Conservation (phyloP, 2,888 invertebrate genomes). For the Serrognathus titanus region DNA sequence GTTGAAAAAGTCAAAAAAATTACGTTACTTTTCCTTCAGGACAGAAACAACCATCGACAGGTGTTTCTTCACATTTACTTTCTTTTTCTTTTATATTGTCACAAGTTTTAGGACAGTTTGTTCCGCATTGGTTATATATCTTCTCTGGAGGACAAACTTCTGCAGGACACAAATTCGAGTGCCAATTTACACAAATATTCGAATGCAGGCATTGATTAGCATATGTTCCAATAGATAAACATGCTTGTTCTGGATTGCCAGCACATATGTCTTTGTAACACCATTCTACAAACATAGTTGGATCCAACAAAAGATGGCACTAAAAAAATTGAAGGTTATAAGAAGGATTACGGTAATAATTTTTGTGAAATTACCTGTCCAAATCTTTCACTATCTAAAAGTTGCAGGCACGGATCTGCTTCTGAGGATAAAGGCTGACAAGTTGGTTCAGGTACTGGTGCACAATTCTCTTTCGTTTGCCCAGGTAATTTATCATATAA, state of each 20-base stretch:
- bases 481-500: conserved; percentile 48
- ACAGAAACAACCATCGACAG: conserved; percentile 82
- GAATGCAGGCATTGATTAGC: conserved; percentile 66
- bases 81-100: conserved; percentile 55
- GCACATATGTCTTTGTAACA: conserved; percentile 68
- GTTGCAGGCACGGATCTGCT: conserved; percentile 63
- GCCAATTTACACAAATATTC: conserved; percentile 75
- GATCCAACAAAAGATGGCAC: conserved; percentile 73
- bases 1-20: conserved; percentile 2
- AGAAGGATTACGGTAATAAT: background rate
- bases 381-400: conserved; percentile 57
- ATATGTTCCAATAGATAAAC: conserved; percentile 67
- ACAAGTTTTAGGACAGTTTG: conserved; percentile 64
- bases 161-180: conserved; percentile 63
- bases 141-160: conserved; percentile 54
- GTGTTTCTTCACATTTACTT: conserved; percentile 28
- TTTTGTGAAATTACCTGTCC: conserved; percentile 46
- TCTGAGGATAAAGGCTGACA: conserved; percentile 56
- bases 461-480: conserved; percentile 43
- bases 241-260: conserved; percentile 56
- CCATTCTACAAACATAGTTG: conserved; percentile 61
- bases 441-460: conserved; percentile 37
- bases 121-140: conserved; percentile 56
- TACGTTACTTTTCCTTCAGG: conserved; percentile 62
- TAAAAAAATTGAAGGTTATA: conserved; percentile 36